Base-by-base conservation (phyloP, 2,888 invertebrate genomes). In the Ectemnius lituratus region DNA sequence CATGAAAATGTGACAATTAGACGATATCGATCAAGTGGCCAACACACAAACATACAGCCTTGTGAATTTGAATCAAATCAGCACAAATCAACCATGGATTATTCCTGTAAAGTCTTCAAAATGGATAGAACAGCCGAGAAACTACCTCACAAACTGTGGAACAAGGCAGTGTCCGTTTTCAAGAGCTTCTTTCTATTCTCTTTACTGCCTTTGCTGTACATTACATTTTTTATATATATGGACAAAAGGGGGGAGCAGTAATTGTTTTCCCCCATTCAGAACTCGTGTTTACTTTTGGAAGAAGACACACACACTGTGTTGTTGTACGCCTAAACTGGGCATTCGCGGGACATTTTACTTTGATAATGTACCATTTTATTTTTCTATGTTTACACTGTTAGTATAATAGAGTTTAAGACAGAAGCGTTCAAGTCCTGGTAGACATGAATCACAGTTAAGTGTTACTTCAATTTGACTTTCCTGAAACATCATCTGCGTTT, bases 141-240 rank as follows among this genome's bases (percentile, higher is more conserved):
- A 14, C 13, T 16, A 20, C 61, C 20, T 1, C 49, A 16, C 23
- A 56, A 56, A 27, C 11, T 47, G 20, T 70, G 61, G 45, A 6
- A 37, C 3, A 2, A 62, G n/a, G 16, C 76, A 2, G 0, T 74
- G 2, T 49, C 46, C 13, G 4, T 87, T 11, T 5, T 87, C 5
- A 84, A 82, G 61, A 86, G 87, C 75, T 5, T 87, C 4, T 46
- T 87, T 62, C 67, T 88, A n/a, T 84, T 88, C 65, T 80, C 71
- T 3, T 45, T 87, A 37, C 64, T 88, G 23, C 88, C 88, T 56
- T 69, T 67, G 18, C 73, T 68, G 28, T 88, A 88, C 64, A 74
- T 88, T 62, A 77, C 76, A 0, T 76, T 87, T 49, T 87, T 87
- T 16, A 58, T 86, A 52, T 88, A 86, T 69, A 58, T 79, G 14